Base-by-base conservation (phyloP, 1,140 invertebrate genomes). In the Whitmania pigra region DNA sequence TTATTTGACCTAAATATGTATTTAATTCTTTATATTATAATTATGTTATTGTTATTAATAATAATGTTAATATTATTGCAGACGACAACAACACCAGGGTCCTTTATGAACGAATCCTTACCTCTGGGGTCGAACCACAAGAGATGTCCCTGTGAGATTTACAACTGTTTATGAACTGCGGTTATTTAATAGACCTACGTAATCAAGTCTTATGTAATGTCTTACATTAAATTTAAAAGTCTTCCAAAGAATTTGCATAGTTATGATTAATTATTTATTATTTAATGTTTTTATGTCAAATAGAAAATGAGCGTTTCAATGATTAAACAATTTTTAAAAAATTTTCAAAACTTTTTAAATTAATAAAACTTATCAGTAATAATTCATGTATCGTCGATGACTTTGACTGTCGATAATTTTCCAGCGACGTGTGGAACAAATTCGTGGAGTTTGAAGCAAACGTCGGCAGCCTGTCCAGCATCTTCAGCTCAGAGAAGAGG, bases 51-150 rank as follows among this genome's bases (percentile, higher is more conserved):
- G n/a, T n/a, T n/a, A n/a, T n/a, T n/a, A n/a, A n/a, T n/a, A n/a
- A n/a, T n/a, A n/a, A n/a, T n/a, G n/a, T n/a, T n/a, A n/a, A n/a
- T n/a, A n/a, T n/a, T 17, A 2, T 74, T 86, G 57, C 82, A 92
- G 95, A 99, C 87, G 96, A 99, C 81, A 99, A 99, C 82, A 99
- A 99, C 80, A 98, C 96, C 0, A 84, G 96, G 74, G 96, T 99
- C 53, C 83, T 99, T 22, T 99, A 98, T 84, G 96, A 99, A 81
- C 85, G 95, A 71, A 92, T 99, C 31, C 84, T 99, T 20, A 94
- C 92, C 13, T 94, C 93, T 0, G 92, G 91, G n/a, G 90, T 89
- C 76, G 82, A 98, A 27, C 88, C 91, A 74, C 88, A 90, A 5
- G 91, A 97, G 81, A 92, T 94, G 84, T 93, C 93, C 53, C 90